A percentile compares a stretch with the other conserved stretches of the same genome.
These are phyloP conservation scores for Rousettus madagascariensis DNA, from an alignment of 2,797 vertebrate species.

Conservation along the genomic window DNA sequence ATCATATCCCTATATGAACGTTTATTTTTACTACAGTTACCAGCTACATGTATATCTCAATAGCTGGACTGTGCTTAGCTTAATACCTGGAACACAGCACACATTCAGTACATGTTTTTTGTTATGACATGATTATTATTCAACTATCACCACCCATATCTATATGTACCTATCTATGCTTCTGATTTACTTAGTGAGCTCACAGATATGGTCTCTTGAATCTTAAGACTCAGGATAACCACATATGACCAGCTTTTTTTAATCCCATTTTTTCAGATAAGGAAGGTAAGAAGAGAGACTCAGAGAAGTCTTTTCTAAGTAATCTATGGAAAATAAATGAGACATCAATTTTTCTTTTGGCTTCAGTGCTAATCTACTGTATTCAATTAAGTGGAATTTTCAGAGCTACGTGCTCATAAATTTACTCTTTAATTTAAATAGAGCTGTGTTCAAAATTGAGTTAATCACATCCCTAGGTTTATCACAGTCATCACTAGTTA, in stretches of 20 bases:
- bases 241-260: neutral
- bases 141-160: neutral
- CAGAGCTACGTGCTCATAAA: neutral
- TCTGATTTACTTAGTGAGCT: neutral
- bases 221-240: neutral
- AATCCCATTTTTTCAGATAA: neutral
- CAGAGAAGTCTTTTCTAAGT: neutral
- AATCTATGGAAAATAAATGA: neutral
- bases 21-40: neutral
- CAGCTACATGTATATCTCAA: neutral
- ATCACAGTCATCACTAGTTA: neutral
- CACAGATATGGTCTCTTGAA: neutral
- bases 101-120: neutral
- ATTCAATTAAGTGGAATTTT: slow-evolving; percentile 14
- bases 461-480: neutral
- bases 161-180: neutral
- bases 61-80: neutral
- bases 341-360: neutral
- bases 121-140: neutral
- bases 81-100: neutral
- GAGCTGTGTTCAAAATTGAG: neutral
- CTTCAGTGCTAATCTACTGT: neutral
- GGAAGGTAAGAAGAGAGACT: neutral
- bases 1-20: neutral
- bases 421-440: neutral